Percentiles rank a stretch among this genome's conserved stretches.
Conservation (phyloP, 2,797 vertebrate genomes). For the Erpetoichthys calabaricus region DNA sequence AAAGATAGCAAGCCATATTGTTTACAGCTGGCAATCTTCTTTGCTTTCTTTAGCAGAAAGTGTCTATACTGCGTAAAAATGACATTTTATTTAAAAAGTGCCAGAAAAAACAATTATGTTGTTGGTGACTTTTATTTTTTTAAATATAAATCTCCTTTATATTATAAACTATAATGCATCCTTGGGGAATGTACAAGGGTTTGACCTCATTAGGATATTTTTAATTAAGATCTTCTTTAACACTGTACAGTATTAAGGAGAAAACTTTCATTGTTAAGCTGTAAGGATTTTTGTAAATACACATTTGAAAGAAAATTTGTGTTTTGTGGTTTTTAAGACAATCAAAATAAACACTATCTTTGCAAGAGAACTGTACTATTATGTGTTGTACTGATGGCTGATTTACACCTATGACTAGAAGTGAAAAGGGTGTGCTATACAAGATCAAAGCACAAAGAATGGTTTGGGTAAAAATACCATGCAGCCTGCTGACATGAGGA, state of each 20-base stretch:
- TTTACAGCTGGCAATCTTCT: slow-evolving; percentile 30
- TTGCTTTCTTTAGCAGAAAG: slow-evolving; percentile 31
- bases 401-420: too few relatives aligned
- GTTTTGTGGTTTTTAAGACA: slow-evolving; percentile 8
- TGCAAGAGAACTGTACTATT: background rate
- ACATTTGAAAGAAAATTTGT: slow-evolving; percentile 39
- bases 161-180: slow-evolving; percentile 25
- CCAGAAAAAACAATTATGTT: slow-evolving; percentile 7
- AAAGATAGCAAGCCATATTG: slow-evolving; percentile 20
- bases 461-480: too few relatives aligned
- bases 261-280: slow-evolving; percentile 23
- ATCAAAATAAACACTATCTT: background rate
- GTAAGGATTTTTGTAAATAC: slow-evolving; percentile 50
- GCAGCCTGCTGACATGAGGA: too few relatives aligned
- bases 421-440: too few relatives aligned
- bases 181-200: slow-evolving; percentile 25
- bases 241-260: slow-evolving; percentile 20
- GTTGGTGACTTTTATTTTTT: background rate
- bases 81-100: slow-evolving; percentile 27
- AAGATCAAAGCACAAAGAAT: too few relatives aligned
- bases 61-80: slow-evolving; percentile 18
- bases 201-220: slow-evolving; percentile 30
- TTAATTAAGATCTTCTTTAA: slow-evolving; percentile 6
- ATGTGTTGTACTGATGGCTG: too few relatives aligned
- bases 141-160: slow-evolving; percentile 10